Conservation (phyloP, 2,888 invertebrate genomes). For the Itoplectis maculator region DNA sequence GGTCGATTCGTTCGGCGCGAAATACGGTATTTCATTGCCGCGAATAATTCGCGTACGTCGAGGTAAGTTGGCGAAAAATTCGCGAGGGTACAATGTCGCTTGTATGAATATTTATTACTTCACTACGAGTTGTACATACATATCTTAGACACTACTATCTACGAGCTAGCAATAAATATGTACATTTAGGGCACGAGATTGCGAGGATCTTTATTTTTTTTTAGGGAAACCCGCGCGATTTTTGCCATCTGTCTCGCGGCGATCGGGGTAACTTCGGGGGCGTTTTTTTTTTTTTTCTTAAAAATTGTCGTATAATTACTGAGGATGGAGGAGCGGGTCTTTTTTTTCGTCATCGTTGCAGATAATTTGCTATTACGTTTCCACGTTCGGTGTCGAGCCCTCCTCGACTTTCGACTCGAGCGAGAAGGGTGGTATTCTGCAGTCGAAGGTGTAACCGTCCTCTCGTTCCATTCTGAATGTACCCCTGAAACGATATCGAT, state of each 20-base stretch:
- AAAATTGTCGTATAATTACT: constrained; percentile 31
- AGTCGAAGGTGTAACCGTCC: constrained; percentile 98
- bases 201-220: constrained; percentile 60
- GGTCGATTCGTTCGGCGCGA: too few relatives aligned
- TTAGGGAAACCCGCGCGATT: constrained; percentile 13
- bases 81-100: constrained; percentile 10
- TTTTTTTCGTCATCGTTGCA: too few relatives aligned
- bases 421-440: constrained; percentile 98
- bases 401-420: constrained; percentile 96
- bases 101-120: constrained; percentile 61
- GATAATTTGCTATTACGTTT: constrained; percentile 69
- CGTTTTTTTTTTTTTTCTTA: neutral
- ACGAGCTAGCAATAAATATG: constrained; percentile 63
- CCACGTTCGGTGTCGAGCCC: constrained; percentile 80
- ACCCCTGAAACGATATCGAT: constrained; percentile 87
- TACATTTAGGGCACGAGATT: constrained; percentile 49
- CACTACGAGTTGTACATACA: constrained; percentile 50
- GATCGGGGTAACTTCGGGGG: constrained; percentile 22
- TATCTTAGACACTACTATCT: constrained; percentile 50
- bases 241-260: constrained; percentile 14
- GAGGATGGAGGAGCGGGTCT: neutral
- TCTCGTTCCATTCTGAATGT: constrained; percentile 99
- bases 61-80: neutral
- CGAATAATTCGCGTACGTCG: too few relatives aligned
- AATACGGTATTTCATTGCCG: too few relatives aligned